These are phyloP conservation scores for Pachycephala philippinensis DNA, from an alignment of 2,113 vertebrate genomes.

Conservation along the genomic window DNA sequence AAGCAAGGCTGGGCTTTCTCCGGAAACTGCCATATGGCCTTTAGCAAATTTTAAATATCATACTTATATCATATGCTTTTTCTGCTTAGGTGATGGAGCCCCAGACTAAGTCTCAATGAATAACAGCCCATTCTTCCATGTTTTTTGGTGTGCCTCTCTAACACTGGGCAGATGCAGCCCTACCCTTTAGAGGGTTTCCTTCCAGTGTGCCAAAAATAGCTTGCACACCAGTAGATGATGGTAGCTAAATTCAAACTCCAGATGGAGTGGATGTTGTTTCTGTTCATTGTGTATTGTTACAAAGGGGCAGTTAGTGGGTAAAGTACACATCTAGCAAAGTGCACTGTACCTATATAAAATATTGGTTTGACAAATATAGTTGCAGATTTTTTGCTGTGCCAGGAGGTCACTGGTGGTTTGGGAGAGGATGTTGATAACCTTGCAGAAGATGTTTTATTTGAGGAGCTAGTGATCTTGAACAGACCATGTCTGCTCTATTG, in stretches of 20 bases:
- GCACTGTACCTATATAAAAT: constrained; percentile 62
- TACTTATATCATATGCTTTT: background rate
- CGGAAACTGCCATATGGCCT: background rate
- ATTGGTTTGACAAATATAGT: constrained; percentile 67
- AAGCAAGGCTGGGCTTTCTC: background rate
- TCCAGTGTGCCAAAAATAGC: background rate
- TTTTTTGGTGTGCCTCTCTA: background rate
- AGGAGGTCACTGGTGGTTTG: background rate
- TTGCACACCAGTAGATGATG: background rate
- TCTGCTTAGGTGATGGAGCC: background rate
- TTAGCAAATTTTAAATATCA: background rate
- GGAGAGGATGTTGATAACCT: background rate
- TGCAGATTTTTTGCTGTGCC: background rate
- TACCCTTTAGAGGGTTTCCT: background rate
- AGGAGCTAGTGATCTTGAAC: background rate
- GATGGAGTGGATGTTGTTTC: background rate
- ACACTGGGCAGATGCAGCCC: background rate
- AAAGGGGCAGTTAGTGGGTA: background rate
- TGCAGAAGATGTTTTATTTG: background rate
- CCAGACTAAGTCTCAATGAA: background rate
- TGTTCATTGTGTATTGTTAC: background rate
- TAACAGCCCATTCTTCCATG: background rate
- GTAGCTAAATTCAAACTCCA: background rate
- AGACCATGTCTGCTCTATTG: background rate
- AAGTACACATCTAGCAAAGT: background rate